Evolutionary conservation across 2,113 vertebrate species (phyloP).

Genomic region (Galbula dea): DNA sequence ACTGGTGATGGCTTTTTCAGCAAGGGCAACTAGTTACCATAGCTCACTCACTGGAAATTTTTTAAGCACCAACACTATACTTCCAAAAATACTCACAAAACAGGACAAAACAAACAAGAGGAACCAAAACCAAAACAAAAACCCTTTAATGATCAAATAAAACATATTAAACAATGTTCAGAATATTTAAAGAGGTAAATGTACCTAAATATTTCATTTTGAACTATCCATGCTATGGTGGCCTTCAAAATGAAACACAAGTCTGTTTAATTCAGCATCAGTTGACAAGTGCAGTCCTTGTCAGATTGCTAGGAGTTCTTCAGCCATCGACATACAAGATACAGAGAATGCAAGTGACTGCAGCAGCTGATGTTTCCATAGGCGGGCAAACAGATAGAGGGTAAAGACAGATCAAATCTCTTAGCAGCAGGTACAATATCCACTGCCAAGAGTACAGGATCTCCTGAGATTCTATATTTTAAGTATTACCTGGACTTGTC

Average conservation of each 20-base stretch:
- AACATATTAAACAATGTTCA: background rate
- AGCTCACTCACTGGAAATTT: background rate
- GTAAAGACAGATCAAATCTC: background rate
- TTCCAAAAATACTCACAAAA: background rate
- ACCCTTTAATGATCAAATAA: background rate
- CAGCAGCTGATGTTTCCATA: background rate
- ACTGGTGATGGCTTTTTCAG: background rate
- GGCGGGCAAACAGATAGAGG: background rate
- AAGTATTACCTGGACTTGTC: background rate
- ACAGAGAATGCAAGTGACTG: background rate
- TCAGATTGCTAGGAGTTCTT: background rate
- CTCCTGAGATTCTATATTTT: background rate
- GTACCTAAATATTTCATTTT: background rate
- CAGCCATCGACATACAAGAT: background rate
- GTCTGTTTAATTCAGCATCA: background rate
- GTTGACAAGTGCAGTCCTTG: background rate
- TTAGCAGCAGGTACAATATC: background rate
- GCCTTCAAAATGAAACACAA: background rate
- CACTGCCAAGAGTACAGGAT: background rate
- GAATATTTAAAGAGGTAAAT: background rate
- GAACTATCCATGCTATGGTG: background rate
- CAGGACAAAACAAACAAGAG: background rate
- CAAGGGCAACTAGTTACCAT: background rate
- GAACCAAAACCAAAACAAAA: background rate
- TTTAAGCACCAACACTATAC: background rate